Conservation (phyloP, 1,140 invertebrate genomes). For the Caenorhabditis latens region DNA sequence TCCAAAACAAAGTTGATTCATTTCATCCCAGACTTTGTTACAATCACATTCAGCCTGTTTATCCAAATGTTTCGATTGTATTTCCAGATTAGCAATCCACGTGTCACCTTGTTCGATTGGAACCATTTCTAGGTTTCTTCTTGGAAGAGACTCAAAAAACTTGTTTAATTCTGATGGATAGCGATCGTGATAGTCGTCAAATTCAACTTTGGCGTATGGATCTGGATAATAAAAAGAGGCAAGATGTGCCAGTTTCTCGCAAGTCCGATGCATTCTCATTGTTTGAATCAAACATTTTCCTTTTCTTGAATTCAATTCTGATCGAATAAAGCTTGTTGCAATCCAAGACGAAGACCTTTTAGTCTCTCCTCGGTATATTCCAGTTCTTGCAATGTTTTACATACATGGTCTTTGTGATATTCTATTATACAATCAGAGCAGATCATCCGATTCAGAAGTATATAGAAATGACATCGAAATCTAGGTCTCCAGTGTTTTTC, state of each 20-base stretch:
- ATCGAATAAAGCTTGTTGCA: background rate
- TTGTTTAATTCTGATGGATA: background rate
- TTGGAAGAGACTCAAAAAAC: background rate
- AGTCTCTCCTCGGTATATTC: background rate
- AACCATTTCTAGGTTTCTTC: background rate
- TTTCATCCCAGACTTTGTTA: background rate
- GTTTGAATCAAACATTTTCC: constrained; percentile 20
- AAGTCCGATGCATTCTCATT: background rate
- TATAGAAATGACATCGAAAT: background rate
- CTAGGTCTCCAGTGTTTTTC: background rate
- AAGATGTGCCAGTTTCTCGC: constrained; percentile 5
- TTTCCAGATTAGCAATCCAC: background rate
- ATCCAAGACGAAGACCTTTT: background rate
- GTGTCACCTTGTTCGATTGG: background rate
- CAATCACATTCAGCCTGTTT: background rate
- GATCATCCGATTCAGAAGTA: background rate
- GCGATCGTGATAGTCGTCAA: background rate
- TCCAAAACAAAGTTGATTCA: constrained; percentile 25
- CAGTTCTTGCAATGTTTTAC: background rate
- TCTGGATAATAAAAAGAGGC: background rate
- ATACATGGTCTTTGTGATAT: background rate
- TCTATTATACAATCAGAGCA: constrained; percentile 3
- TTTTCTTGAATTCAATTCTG: background rate
- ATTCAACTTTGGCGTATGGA: too few relatives aligned
- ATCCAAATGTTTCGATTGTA: background rate